Conservation (phyloP, 2,888 invertebrate genomes). For the Eupithecia inturbata region DNA sequence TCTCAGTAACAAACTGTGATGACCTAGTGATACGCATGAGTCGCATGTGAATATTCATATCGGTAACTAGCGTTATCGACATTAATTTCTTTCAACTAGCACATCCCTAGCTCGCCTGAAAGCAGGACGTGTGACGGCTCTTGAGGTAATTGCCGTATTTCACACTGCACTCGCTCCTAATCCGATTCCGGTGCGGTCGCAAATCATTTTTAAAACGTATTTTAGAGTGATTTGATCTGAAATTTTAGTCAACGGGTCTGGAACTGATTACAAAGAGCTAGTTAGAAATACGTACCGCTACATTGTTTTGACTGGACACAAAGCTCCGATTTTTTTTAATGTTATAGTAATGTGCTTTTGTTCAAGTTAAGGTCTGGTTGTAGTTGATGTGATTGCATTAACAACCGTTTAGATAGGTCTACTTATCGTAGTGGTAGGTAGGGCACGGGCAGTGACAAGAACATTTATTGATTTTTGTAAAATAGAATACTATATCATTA, state of each 20-base stretch:
- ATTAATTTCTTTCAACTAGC: not conserved
- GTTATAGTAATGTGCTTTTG: too few species aligned
- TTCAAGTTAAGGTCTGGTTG: not conserved
- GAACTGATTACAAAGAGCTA: not conserved
- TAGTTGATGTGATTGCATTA: not conserved
- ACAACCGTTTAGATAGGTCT: too few species aligned
- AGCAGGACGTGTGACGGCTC: slow-evolving; percentile 73
- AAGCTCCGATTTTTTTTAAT: too few species aligned
- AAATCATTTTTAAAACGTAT: slow-evolving; percentile 17
- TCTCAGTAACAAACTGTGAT: too few species aligned
- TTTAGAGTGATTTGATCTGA: slow-evolving; percentile 5
- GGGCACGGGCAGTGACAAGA: too few species aligned
- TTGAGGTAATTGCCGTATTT: slow-evolving; percentile 79
- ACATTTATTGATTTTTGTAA: too few species aligned
- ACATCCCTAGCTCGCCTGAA: slow-evolving; percentile 56
- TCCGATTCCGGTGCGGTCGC: slow-evolving; percentile 50
- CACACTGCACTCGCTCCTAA: slow-evolving; percentile 58
- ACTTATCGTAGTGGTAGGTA: too few species aligned
- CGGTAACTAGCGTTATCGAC: slow-evolving; percentile 8
- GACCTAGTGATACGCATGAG: too few species aligned
- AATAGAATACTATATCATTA: too few species aligned
- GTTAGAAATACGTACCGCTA: not conserved
- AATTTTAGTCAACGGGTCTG: not conserved
- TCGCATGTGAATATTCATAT: too few species aligned
- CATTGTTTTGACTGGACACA: not conserved